Conservation (phyloP, 2,888 invertebrate genomes). For the Dicycla oo region DNA sequence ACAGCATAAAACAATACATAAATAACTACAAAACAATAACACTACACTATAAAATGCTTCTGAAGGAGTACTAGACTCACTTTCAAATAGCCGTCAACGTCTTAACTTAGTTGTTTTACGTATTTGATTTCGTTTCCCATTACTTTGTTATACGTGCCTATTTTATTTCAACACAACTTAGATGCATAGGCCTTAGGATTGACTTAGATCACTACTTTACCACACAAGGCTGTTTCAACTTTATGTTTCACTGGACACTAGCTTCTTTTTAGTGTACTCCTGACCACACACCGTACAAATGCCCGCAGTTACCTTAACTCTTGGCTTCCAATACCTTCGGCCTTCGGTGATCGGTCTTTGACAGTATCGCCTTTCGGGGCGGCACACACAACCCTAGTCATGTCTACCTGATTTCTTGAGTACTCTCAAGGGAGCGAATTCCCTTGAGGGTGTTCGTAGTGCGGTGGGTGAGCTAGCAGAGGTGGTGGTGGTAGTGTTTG, state of each 20-base stretch:
- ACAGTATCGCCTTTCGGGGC: slow-evolving; percentile 75
- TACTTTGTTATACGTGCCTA: slow-evolving; percentile 86
- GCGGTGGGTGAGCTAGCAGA: slow-evolving; percentile 77
- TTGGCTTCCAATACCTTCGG: slow-evolving; percentile 89
- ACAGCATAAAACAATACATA: slow-evolving; percentile 70
- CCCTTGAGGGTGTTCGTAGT: slow-evolving; percentile 84
- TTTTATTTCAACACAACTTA: slow-evolving; percentile 88
- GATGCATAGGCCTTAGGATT: slow-evolving; percentile 90
- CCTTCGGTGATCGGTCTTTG: slow-evolving; percentile 84
- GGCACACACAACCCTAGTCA: slow-evolving; percentile 83
- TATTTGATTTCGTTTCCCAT: slow-evolving; percentile 80
- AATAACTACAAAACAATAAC: slow-evolving; percentile 79
- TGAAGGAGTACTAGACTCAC: slow-evolving; percentile 88
- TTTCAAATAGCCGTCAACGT: slow-evolving; percentile 88
- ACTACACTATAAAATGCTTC: slow-evolving; percentile 87
- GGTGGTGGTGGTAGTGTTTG: slow-evolving; percentile 81
- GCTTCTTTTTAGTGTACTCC: slow-evolving; percentile 90
- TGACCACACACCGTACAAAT: slow-evolving; percentile 90
- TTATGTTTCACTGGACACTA: slow-evolving; percentile 90
- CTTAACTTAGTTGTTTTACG: slow-evolving; percentile 87
- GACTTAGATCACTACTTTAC: slow-evolving; percentile 89
- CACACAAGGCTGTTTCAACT: slow-evolving; percentile 88
- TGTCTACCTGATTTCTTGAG: slow-evolving; percentile 80
- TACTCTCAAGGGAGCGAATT: slow-evolving; percentile 82
- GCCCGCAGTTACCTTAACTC: slow-evolving; percentile 91